A percentile compares a stretch with the other conserved stretches of the same genome.
Evolutionary conservation across 2,888 invertebrate genomes (phyloP).

Genomic region (Melanotus villosus): DNA sequence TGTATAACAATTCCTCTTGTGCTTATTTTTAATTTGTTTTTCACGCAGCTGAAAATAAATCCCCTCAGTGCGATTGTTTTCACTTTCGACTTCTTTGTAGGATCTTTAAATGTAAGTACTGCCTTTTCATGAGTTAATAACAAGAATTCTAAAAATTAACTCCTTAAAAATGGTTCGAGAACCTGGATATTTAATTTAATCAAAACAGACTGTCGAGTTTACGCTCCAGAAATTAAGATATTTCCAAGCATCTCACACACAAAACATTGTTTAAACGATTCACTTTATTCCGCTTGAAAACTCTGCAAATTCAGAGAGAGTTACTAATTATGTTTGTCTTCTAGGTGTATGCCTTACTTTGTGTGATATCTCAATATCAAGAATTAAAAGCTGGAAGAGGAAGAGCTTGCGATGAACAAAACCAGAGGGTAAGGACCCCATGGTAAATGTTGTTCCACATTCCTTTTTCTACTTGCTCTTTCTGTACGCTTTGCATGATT

Average conservation of each 20-base stretch:
- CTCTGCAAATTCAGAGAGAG: too few relatives aligned
- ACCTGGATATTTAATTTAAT: too few relatives aligned
- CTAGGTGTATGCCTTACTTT: conserved; percentile 86
- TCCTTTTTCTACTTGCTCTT: conserved; percentile 2
- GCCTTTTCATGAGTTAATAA: too few relatives aligned
- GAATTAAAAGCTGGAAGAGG: conserved; percentile 83
- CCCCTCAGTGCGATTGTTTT: conserved; percentile 83
- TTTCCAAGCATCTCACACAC: too few relatives aligned
- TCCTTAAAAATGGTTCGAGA: too few relatives aligned
- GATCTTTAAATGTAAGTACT: conserved; percentile 82
- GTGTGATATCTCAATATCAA: conserved; percentile 90
- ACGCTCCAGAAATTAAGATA: too few relatives aligned
- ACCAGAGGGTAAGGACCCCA: conserved; percentile 69
- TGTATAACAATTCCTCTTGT: too few relatives aligned
- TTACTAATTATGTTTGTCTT: conserved; percentile 48
- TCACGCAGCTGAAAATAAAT: conserved; percentile 78
- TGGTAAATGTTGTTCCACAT: conserved; percentile 40
- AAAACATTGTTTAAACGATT: too few relatives aligned
- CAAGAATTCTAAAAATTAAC: too few relatives aligned
- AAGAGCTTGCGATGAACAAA: conserved; percentile 77
- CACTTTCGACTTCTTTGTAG: conserved; percentile 84
- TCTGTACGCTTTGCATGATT: not conserved
- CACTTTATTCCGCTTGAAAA: too few relatives aligned
- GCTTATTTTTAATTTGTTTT: conserved; percentile 14
- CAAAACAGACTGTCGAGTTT: too few relatives aligned